phyloP scores from a whole-genome alignment of 2,888 invertebrate genomes.

The Scaptomyza polygonia region DNA sequence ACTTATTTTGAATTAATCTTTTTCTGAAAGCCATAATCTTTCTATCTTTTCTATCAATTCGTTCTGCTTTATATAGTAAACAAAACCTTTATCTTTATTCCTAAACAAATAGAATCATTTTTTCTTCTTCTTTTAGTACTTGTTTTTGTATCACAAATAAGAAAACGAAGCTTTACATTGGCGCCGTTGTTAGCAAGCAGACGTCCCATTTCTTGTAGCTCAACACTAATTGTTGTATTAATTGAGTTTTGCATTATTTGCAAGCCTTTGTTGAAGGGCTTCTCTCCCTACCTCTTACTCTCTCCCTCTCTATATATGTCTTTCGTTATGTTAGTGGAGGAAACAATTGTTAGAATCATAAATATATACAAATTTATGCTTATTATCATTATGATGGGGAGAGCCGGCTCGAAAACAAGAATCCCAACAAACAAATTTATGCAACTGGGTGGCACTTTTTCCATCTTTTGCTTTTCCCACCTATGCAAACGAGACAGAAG shows the following conservation, averaged over 20 bases:
- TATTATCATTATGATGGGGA: slow-evolving; percentile 26
- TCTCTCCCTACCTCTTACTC: background rate
- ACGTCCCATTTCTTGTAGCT: slow-evolving; percentile 67
- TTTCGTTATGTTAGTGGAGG: background rate
- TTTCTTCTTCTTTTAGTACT: background rate
- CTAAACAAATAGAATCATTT: background rate
- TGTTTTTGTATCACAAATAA: background rate
- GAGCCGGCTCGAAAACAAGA: background rate
- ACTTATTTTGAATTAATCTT: background rate
- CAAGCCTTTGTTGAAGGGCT: slow-evolving; percentile 20
- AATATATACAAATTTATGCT: slow-evolving; percentile 74
- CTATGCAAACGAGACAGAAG: slow-evolving; percentile 40
- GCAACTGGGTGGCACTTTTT: slow-evolving; percentile 73
- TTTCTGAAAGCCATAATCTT: too few relatives aligned
- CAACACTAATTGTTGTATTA: slow-evolving; percentile 64
- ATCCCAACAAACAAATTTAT: slow-evolving; percentile 49
- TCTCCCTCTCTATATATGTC: background rate
- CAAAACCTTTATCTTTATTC: background rate
- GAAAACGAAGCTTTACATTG: background rate
- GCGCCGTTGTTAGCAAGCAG: slow-evolving; percentile 4
- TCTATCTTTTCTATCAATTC: background rate
- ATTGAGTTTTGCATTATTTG: slow-evolving; percentile 50
- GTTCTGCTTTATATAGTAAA: background rate
- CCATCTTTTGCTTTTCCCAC: background rate
- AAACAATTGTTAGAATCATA: slow-evolving; percentile 52